These are phyloP conservation scores for Papilio polytes DNA, from an alignment of 1,140 invertebrate species.

Conservation along the genomic window DNA sequence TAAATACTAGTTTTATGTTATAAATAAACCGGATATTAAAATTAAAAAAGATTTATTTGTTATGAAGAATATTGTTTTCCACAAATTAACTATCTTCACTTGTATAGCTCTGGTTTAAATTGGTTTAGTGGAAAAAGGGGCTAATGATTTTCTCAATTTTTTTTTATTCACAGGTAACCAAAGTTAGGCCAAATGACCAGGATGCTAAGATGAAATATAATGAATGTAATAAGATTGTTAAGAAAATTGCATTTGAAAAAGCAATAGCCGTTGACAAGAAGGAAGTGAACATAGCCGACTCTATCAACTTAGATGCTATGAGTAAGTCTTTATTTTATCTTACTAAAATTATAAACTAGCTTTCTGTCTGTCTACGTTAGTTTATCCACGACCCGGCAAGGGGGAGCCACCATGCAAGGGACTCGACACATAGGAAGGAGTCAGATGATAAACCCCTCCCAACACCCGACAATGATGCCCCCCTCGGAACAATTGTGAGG, in stretches of 20 bases:
- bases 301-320: constrained; percentile 95
- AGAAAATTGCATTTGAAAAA: constrained; percentile 97
- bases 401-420: no score
- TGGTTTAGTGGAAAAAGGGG: not conserved
- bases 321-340: constrained; percentile 84
- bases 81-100: no score
- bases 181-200: constrained; percentile 95
- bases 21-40: not conserved
- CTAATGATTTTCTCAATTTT: not conserved
- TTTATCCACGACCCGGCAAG: no score
- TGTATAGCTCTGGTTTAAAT: not conserved
- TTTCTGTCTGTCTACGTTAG: no score
- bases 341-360: no score
- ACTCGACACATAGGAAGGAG: no score
- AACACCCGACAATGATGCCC: no score
- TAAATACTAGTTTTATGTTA: not conserved
- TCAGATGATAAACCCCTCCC: no score
- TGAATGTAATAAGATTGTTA: constrained; percentile 98
- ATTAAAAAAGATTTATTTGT: not conserved
- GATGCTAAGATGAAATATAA: constrained; percentile 97
- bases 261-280: constrained; percentile 97
- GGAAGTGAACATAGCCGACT: constrained; percentile 93
- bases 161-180: constrained; percentile 89
- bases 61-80: not conserved
- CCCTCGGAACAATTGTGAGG: no score